Base-by-base conservation (phyloP, 2,113 vertebrate species). In the Brachypteracias leptosomus region DNA sequence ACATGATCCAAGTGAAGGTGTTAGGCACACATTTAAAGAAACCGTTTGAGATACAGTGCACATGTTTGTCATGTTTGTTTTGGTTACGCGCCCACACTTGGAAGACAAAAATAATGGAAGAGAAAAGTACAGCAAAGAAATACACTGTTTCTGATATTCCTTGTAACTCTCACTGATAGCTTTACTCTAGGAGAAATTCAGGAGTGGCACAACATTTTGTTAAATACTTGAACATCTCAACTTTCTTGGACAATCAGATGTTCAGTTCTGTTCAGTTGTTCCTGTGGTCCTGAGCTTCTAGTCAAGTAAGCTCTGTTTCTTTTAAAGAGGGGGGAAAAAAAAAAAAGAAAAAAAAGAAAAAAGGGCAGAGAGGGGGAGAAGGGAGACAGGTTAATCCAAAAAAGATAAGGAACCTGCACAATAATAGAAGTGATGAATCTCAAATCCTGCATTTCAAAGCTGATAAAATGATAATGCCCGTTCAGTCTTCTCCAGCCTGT, bases 41-140 rank as follows among this genome's bases (percentile, higher is more conserved):
- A 11, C 0, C 92, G n/a, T 2, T 33, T 35, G 35, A 58, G 15
- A 7, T 80, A 25, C 0, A 1, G 1, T 65, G 16, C 7, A 10
- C 3, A 38, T 79, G 5, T 52, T 81, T 14, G 71, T 93, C 3
- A 38, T 79, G 5, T 52, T 81, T 14, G 71, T 93, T 78, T 38
- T 88, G 19, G 10, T 65, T 85, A 52, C 0, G 0, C 77, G 65
- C 4, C 2, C 18, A n/a, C 44, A 46, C 24, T 6, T 51, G 15
- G 25, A 79, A 65, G 38, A 15, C 9, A 86, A 68, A 80, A 68
- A 46, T 35, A 85, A 35, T 77, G n/a, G 44, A 55, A 58, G 21
- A 44, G 17, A 24, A 16, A 85, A 51, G 8, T 72, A 13, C 1
- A 14, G 9, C 26, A 59, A 74, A 63, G 61, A 51, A 5, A 47